phyloP scores from a whole-genome alignment of 1,140 invertebrate species.

The Drosophila punjabiensis region DNA sequence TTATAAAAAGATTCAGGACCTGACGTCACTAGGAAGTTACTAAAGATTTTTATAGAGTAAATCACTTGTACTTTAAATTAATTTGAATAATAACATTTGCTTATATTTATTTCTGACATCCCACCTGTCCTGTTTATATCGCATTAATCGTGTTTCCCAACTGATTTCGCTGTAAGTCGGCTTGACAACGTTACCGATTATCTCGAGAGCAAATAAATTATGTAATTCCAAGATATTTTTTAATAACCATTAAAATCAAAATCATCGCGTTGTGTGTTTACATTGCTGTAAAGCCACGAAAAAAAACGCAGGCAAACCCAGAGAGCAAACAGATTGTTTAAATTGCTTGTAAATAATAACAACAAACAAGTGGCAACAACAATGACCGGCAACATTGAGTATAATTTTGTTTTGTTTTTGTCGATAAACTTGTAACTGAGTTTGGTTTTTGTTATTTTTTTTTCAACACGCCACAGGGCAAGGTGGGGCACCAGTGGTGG shows the following conservation, averaged over 20 bases:
- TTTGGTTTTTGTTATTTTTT: constrained; percentile 52
- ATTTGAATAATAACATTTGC: not conserved
- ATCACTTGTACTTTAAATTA: not conserved
- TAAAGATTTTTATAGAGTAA: not conserved
- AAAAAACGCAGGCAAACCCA: constrained; percentile 32
- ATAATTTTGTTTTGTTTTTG: constrained; percentile 37
- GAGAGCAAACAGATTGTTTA: constrained; percentile 69
- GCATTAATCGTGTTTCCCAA: constrained; percentile 7
- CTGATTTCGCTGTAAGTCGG: not conserved
- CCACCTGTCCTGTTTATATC: not conserved
- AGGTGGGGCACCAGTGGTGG: constrained; percentile 40
- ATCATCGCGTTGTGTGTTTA: constrained; percentile 42
- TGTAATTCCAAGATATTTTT: constrained; percentile 3
- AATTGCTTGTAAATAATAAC: constrained; percentile 74
- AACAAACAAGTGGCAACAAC: constrained; percentile 57
- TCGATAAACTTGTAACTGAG: constrained; percentile 65
- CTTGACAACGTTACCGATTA: constrained; percentile 4
- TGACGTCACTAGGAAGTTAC: too few species aligned
- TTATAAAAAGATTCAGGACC: too few species aligned
- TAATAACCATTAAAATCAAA: constrained; percentile 35
- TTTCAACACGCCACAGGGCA: constrained; percentile 52
- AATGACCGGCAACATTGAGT: constrained; percentile 57
- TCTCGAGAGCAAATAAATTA: constrained; percentile 17
- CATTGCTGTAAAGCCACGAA: constrained; percentile 60
- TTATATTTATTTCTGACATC: too few species aligned